A percentile compares a stretch with the other conserved stretches of the same genome.
Evolutionary conservation across 1,140 invertebrate genomes (phyloP).

Genomic region (Chrysomallon squamiferum): DNA sequence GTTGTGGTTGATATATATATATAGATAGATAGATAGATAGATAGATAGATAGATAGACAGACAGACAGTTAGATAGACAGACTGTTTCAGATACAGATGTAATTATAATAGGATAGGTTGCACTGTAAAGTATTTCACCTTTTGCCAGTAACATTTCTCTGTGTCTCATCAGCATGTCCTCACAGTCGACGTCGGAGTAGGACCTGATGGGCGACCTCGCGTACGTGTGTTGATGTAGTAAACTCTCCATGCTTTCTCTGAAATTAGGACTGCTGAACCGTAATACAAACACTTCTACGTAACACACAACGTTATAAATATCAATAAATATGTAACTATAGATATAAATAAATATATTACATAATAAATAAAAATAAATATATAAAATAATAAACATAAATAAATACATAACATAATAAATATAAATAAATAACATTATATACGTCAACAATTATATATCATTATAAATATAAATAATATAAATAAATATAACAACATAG

Average conservation of each 20-base stretch:
- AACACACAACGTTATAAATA: neutral
- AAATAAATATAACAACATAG: too few relatives aligned
- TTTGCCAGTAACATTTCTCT: slow-evolving; percentile 42
- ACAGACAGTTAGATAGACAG: too few relatives aligned
- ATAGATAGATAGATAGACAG: too few relatives aligned
- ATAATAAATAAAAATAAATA: too few relatives aligned
- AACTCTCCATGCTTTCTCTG: slow-evolving; percentile 60
- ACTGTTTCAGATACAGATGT: too few relatives aligned
- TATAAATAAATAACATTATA: too few relatives aligned
- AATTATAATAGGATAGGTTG: too few relatives aligned
- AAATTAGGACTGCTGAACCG: neutral
- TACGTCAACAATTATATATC: too few relatives aligned
- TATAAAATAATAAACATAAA: too few relatives aligned
- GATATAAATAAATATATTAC: slow-evolving; percentile 7
- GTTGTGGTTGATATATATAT: too few relatives aligned
- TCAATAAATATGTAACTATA: neutral
- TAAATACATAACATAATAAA: neutral
- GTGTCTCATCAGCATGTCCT: slow-evolving; percentile 48
- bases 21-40: too few relatives aligned
- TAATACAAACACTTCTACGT: neutral
- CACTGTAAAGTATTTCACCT: slow-evolving; percentile 34
- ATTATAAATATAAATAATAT: too few relatives aligned
- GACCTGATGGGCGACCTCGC: slow-evolving; percentile 57
- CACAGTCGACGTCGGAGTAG: slow-evolving; percentile 41
- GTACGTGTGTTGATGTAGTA: slow-evolving; percentile 60